Conservation (phyloP, 2,888 invertebrate species). For the Brachyopa scutellaris region DNA sequence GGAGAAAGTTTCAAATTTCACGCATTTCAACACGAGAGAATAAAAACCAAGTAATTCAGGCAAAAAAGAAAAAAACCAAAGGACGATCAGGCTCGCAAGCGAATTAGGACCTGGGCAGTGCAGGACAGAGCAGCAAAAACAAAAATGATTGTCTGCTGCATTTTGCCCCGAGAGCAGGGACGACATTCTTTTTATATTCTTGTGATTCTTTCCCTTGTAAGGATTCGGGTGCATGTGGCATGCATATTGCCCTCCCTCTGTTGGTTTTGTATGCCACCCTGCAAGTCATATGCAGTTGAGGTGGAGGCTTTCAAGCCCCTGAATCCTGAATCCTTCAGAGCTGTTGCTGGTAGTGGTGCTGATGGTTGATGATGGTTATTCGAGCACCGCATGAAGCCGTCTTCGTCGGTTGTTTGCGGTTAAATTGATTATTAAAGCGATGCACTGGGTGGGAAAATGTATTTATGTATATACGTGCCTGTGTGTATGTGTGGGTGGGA, state of each 20-base stretch:
- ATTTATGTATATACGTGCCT: too few relatives aligned
- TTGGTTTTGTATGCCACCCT: slow-evolving; percentile 25
- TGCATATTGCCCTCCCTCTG: slow-evolving; percentile 31
- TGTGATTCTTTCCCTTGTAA: too few relatives aligned
- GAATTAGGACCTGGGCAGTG: slow-evolving; percentile 43
- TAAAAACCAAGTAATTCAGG: background rate
- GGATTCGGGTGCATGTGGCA: slow-evolving; percentile 63
- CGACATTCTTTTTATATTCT: too few relatives aligned
- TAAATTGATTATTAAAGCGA: slow-evolving; percentile 71
- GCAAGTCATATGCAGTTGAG: slow-evolving; percentile 59
- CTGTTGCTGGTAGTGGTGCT: background rate
- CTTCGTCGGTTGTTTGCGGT: slow-evolving; percentile 59
- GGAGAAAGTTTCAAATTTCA: slow-evolving; percentile 71
- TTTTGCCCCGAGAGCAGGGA: slow-evolving; percentile 54
- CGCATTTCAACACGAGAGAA: slow-evolving; percentile 49
- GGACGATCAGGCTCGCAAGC: background rate
- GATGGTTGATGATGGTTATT: slow-evolving; percentile 46
- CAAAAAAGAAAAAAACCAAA: slow-evolving; percentile 2
- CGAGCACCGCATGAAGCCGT: slow-evolving; percentile 51
- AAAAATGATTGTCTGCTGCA: slow-evolving; percentile 4
- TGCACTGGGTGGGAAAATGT: slow-evolving; percentile 68
- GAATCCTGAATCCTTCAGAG: slow-evolving; percentile 29
- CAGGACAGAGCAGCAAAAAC: background rate
- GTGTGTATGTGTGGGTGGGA: slow-evolving; percentile 17
- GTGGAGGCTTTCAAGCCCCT: slow-evolving; percentile 25